Evolutionary conservation across 2,797 vertebrate species (phyloP).

Genomic region (Phataginus tricuspis): DNA sequence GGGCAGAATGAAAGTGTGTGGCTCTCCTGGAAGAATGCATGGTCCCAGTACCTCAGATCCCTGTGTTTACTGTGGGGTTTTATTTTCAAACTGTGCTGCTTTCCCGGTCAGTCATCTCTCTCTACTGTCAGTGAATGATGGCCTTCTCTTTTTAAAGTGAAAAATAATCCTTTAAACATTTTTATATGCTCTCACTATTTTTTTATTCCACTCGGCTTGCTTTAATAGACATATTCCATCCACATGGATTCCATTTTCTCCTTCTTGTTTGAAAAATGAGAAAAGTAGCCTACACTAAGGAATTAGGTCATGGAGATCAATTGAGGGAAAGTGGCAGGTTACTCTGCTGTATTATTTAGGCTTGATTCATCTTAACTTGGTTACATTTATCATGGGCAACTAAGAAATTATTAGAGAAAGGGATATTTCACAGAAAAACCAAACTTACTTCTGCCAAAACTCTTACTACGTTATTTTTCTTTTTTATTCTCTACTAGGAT

Average conservation of each 20-base stretch:
- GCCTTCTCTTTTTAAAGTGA: constrained; percentile 56
- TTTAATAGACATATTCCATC: constrained; percentile 73
- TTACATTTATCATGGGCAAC: constrained; percentile 55
- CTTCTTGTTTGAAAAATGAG: constrained; percentile 70
- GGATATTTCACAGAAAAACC: constrained; percentile 32
- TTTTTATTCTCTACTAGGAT: not conserved
- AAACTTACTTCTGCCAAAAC: not conserved
- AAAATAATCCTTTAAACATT: constrained; percentile 75
- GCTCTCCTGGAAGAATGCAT: too few relatives aligned
- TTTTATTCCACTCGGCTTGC: constrained; percentile 69
- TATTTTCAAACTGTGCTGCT: constrained; percentile 29
- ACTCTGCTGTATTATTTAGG: constrained; percentile 61
- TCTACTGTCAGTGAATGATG: constrained; percentile 53
- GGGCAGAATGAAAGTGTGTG: not conserved
- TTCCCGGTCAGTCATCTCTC: constrained; percentile 41
- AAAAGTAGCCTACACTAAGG: constrained; percentile 59
- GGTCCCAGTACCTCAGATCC: not conserved
- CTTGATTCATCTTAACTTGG: constrained; percentile 31
- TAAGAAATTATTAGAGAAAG: not conserved
- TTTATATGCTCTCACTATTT: constrained; percentile 60
- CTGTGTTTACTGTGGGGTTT: not conserved
- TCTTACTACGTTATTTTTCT: not conserved
- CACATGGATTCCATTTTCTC: constrained; percentile 66
- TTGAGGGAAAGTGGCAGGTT: constrained; percentile 46
- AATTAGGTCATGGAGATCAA: constrained; percentile 63